Evolutionary conservation across 2,888 invertebrate species (phyloP).

Genomic region (Synergus umbraculus): DNA sequence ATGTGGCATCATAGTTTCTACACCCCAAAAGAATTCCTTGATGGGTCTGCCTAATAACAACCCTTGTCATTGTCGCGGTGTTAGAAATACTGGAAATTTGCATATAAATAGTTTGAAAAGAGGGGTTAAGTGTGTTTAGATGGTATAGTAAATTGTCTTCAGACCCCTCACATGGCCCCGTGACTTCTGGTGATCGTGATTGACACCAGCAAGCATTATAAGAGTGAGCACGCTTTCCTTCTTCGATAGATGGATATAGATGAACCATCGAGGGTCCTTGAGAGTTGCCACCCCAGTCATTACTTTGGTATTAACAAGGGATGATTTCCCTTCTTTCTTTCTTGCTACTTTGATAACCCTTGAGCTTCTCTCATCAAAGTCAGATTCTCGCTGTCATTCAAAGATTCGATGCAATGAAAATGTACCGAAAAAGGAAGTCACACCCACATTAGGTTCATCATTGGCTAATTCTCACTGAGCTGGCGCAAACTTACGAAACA

Average conservation of each 20-base stretch:
- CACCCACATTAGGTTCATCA: no score
- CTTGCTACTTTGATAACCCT: slow-evolving; percentile 27
- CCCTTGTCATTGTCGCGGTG: slow-evolving; percentile 1
- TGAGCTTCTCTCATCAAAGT: slow-evolving; percentile 28
- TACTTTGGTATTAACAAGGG: slow-evolving; percentile 74
- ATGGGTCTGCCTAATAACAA: slow-evolving; percentile 40
- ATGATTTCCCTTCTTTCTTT: slow-evolving; percentile 64
- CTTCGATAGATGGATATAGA: slow-evolving; percentile 54
- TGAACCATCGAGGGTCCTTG: slow-evolving; percentile 66
- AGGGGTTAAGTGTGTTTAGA: slow-evolving; percentile 1
- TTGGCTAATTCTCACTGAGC: no score
- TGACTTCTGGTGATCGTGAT: slow-evolving; percentile 58
- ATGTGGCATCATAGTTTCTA: slow-evolving; percentile 24
- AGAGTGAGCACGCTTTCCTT: slow-evolving; percentile 51
- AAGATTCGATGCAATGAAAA: slow-evolving; percentile 13
- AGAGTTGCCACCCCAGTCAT: slow-evolving; percentile 75
- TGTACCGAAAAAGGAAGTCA: neutral
- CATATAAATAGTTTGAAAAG: slow-evolving; percentile 57
- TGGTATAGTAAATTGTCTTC: slow-evolving; percentile 52
- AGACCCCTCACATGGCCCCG: slow-evolving; percentile 41
- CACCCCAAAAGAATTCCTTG: neutral
- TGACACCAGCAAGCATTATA: slow-evolving; percentile 54
- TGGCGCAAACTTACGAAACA: no score
- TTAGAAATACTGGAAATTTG: slow-evolving; percentile 54
- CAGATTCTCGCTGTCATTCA: slow-evolving; percentile 19